phyloP scores from a whole-genome alignment of 2,113 vertebrate genomes.

The Podiceps cristatus region DNA sequence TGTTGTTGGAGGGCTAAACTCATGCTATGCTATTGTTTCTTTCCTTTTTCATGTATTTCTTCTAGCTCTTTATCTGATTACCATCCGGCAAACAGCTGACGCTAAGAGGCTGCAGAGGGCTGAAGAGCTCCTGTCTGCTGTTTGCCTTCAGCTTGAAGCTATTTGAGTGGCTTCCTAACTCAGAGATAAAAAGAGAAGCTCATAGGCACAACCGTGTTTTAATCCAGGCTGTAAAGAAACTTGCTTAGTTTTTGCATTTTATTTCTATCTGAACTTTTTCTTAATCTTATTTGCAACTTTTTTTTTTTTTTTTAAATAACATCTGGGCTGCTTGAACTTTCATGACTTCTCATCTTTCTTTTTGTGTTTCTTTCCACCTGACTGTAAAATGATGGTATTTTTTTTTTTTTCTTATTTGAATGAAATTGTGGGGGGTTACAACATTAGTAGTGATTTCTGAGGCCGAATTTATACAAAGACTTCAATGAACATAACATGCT shows the following conservation, averaged over 20 bases:
- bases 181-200: slow-evolving; percentile 75
- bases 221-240: slow-evolving; percentile 52
- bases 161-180: slow-evolving; percentile 77
- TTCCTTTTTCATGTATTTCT: slow-evolving; percentile 80
- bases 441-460: neutral
- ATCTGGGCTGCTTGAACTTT: neutral
- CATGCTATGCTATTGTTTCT: slow-evolving; percentile 77
- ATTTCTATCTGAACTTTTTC: slow-evolving; percentile 25
- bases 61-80: slow-evolving; percentile 86
- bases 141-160: slow-evolving; percentile 81
- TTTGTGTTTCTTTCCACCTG: neutral
- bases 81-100: slow-evolving; percentile 87
- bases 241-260: slow-evolving; percentile 59
- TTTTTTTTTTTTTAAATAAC: neutral
- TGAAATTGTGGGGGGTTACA: neutral
- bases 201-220: slow-evolving; percentile 59
- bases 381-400: neutral
- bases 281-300: slow-evolving; percentile 52
- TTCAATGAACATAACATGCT: neutral
- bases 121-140: slow-evolving; percentile 86
- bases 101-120: slow-evolving; percentile 83
- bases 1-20: slow-evolving; percentile 74
- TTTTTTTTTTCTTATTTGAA: neutral
- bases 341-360: neutral
- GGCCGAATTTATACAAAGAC: neutral